Base-by-base conservation (phyloP, 2,113 vertebrate species). In the Sitta europaea region DNA sequence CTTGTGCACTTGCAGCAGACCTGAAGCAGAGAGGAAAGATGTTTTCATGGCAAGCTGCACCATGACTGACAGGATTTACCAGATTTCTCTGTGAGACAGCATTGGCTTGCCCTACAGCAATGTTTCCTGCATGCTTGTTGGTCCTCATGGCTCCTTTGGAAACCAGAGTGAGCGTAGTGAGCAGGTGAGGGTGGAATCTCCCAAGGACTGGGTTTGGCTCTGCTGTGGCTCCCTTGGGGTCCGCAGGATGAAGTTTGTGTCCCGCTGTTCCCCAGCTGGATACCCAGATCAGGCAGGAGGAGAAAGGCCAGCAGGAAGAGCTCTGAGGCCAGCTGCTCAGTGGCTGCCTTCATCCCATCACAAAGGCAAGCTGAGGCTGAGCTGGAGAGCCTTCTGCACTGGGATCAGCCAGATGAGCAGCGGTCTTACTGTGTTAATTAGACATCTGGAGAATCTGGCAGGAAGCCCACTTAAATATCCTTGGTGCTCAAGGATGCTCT, bases 391-490 rank as follows among this genome's bases (percentile, higher is more conserved):
- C 75, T 51, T 48, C 76, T 71, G 12, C 68, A 22, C 65, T 48
- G 55, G 74, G 76, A 87, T 36, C 61, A 88, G 54, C 72, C 79
- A 89, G 90, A 90, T 63, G 62, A 96, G 23, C 72, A 68, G 65
- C 5, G 27, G 76, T 76, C 67, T 83, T 92, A 63, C 31, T 47
- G 23, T 59, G 83, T 93, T 96, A 96, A 96, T 96, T 95, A 96
- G 94, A 96, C 93, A 97, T 83, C 96, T 96, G 94, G 93, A 89
- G 66, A 79, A 54, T 38, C 74, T 97, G 94, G 88, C 48, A 2
- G 62, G 57, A 83, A 75, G 90, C 90, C 88, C 29, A 35, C 45
- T 92, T 93, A 68, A 90, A 96, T 96, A 93, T 79, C 35, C 28
- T 66, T 79, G 58, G 45, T 73, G 74, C 16, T 93, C 47, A 70